phyloP scores from a whole-genome alignment of 2,797 vertebrate genomes.

The Bovichtus diacanthus region DNA sequence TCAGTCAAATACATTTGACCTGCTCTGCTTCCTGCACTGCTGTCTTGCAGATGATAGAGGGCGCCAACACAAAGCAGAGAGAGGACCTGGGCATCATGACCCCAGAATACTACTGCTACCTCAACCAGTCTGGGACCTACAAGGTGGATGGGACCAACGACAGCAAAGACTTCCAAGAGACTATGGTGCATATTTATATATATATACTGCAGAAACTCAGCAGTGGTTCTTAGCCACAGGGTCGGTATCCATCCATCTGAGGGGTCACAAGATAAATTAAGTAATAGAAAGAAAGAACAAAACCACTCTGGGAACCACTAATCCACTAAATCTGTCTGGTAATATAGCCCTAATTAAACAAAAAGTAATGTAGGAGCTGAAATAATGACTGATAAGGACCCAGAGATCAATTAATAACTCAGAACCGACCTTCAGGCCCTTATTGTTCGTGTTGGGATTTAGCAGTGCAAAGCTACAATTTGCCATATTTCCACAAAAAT shows the following conservation, averaged over 20 bases:
- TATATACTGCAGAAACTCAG: background rate
- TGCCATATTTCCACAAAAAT: background rate
- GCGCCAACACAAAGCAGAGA: constrained; percentile 89
- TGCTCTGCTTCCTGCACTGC: constrained; percentile 12
- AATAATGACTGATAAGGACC: too few relatives aligned
- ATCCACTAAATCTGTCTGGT: too few relatives aligned
- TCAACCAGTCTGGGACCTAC: constrained; percentile 96
- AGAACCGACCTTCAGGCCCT: too few relatives aligned
- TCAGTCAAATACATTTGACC: background rate
- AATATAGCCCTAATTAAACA: too few relatives aligned
- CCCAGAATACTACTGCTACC: constrained; percentile 95
- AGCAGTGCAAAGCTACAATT: too few relatives aligned
- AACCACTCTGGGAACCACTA: background rate
- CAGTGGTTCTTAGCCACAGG: background rate
- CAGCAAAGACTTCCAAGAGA: constrained; percentile 92
- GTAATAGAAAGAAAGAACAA: background rate
- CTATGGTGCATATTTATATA: constrained; percentile 82
- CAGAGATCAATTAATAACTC: too few relatives aligned
- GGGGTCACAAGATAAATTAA: background rate
- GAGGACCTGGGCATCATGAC: constrained; percentile 93
- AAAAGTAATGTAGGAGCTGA: too few relatives aligned
- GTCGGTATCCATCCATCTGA: background rate
- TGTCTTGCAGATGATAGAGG: constrained; percentile 90
- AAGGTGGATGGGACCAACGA: constrained; percentile 96
- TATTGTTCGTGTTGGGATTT: too few relatives aligned